phyloP scores from a whole-genome alignment of 2,113 vertebrate species.

The Xiphophorus hellerii region DNA sequence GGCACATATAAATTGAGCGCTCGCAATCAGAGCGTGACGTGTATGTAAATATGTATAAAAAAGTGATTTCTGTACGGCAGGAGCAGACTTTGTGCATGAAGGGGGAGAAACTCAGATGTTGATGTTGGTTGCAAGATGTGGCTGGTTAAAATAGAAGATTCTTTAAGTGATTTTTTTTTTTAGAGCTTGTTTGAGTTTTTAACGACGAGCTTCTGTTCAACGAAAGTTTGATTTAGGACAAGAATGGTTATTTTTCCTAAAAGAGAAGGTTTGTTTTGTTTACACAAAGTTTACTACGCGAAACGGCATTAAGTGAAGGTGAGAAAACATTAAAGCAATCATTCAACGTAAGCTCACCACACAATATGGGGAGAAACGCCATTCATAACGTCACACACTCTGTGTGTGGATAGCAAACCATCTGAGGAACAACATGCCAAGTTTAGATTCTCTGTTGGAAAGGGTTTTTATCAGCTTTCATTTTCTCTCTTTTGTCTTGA shows the following conservation, averaged over 20 bases:
- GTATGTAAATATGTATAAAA: constrained; percentile 42
- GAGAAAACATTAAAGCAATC: not conserved
- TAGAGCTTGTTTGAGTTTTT: not conserved
- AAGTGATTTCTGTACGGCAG: not conserved
- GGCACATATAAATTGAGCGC: constrained; percentile 25
- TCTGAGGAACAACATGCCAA: constrained; percentile 23
- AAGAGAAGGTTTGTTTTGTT: not conserved
- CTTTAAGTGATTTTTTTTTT: not conserved
- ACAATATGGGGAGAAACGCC: constrained; percentile 13
- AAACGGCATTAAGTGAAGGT: not conserved
- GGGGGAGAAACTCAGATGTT: not conserved
- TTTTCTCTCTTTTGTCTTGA: not conserved
- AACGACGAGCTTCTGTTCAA: not conserved
- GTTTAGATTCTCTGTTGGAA: constrained; percentile 17
- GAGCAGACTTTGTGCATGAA: not conserved
- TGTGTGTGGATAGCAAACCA: constrained; percentile 7
- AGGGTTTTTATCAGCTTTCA: constrained; percentile 2
- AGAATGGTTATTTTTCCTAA: not conserved
- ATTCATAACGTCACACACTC: constrained; percentile 30
- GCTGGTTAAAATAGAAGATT: not conserved
- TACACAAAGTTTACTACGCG: not conserved
- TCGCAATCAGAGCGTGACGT: constrained; percentile 19
- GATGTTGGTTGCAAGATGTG: constrained; percentile 3
- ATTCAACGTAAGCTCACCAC: constrained; percentile 24
- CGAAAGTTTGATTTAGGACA: not conserved